Base-by-base conservation (phyloP, 2,113 vertebrate species). In the Menidia beryllina region DNA sequence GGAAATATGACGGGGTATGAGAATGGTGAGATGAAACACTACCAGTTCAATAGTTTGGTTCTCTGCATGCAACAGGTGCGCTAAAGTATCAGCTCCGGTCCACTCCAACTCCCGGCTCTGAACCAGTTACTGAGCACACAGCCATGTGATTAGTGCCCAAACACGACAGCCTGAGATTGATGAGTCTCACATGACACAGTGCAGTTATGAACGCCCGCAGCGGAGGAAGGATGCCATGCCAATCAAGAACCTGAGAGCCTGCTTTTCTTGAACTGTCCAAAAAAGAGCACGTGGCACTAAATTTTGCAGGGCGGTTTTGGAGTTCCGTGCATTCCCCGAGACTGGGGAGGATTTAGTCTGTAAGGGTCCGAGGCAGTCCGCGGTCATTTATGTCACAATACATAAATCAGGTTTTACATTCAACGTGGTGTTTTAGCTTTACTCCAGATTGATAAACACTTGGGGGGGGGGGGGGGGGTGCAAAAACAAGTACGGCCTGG, bases 141-240 rank as follows among this genome's bases (percentile, higher is more conserved):
- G 68, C 69, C 80, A 85, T 80, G 79, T 82, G 79, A 86, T 79
- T 30, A 34, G 43, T 26, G 47, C 48, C 27, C 70, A 72, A 62
- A 78, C 73, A 54, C 69, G 82, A 84, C 77, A 84, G 67, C 59
- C 43, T n/a, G 50, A 83, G 88, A 87, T 84, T 83, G 79, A 88
- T 86, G 88, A 78, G 83, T 61, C 78, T 88, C 85, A 90, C 85
- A 87, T 88, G 87, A 91, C 82, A 85, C 69, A 36, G 65, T 0
- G 34, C 52, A n/a, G 57, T 82, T 85, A 77, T 78, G 75, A 86
- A 86, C 88, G 77, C 55, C 64, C 1, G n/a, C 56, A 34, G 39
- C 25, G 54, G 43, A 71, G 64, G 72, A 77, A 82, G 62, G 47
- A 69, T 20, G 1, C 27, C 57, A 47, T 11, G 59, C 43, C 75